phyloP scores from a whole-genome alignment of 2,797 vertebrate genomes.

The Urosaurus nigricauda region DNA sequence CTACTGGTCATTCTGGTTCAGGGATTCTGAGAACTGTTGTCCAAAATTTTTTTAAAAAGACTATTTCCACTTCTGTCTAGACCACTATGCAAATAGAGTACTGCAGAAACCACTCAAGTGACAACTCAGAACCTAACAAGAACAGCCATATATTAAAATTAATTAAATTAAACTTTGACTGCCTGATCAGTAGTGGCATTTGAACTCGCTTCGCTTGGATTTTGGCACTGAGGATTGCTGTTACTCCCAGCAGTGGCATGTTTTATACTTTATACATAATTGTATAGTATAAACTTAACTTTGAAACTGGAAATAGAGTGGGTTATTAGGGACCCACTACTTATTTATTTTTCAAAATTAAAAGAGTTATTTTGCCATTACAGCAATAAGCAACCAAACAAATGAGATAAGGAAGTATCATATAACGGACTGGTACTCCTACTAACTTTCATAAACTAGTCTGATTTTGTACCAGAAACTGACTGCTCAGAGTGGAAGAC shows the following conservation, averaged over 20 bases:
- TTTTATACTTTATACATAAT: too few relatives aligned
- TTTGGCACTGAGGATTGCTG: not conserved
- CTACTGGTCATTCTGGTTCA: too few relatives aligned
- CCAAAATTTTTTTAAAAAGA: not conserved
- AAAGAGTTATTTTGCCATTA: not conserved
- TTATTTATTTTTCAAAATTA: too few relatives aligned
- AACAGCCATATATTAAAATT: not conserved
- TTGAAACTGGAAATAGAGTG: not conserved
- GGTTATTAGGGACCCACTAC: not conserved
- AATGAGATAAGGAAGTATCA: conserved; percentile 33
- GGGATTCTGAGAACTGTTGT: not conserved
- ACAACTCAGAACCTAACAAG: not conserved
- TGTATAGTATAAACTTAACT: not conserved
- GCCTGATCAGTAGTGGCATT: not conserved
- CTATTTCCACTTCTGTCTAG: not conserved
- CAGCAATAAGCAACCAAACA: conserved; percentile 10
- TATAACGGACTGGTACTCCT: conserved; percentile 22
- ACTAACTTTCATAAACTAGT: conserved; percentile 43
- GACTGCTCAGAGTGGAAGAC: not conserved
- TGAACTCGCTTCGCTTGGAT: not conserved
- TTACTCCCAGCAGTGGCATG: not conserved
- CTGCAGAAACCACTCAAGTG: not conserved
- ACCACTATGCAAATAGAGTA: not conserved
- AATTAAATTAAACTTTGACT: not conserved
- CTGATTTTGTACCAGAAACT: conserved; percentile 15